Evolutionary conservation across 1,140 invertebrate species (phyloP).

Genomic region (Apis laboriosa): DNA sequence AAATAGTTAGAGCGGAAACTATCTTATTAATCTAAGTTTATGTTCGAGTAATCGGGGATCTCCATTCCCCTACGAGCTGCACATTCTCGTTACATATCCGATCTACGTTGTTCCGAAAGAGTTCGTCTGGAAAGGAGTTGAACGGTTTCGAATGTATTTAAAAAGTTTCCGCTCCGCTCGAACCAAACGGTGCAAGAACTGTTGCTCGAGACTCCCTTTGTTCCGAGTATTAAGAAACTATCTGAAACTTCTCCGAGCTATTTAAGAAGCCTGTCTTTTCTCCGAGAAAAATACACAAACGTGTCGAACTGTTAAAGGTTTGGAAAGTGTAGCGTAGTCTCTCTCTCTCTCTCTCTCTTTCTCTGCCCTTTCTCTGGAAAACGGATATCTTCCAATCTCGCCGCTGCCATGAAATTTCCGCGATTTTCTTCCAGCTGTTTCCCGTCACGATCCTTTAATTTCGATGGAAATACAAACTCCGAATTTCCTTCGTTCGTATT

Average conservation of each 20-base stretch:
- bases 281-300: not conserved
- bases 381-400: not conserved
- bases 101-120: not conserved
- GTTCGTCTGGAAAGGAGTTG: not conserved
- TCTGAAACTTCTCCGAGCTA: slow-evolving; percentile 4
- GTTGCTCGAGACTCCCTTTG: not conserved
- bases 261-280: slow-evolving; percentile 9
- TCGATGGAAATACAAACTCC: not conserved
- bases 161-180: not conserved
- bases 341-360: too few species aligned
- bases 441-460: not conserved
- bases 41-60: not conserved
- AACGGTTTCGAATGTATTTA: slow-evolving; percentile 21
- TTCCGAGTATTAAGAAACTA: slow-evolving; percentile 18
- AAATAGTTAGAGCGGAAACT: not conserved
- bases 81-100: not conserved
- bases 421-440: not conserved
- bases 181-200: not conserved
- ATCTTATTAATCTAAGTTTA: not conserved
- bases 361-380: too few species aligned
- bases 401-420: not conserved
- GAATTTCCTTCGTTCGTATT: not conserved
- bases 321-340: too few species aligned
- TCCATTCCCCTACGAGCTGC: not conserved
- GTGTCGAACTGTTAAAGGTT: not conserved